Base-by-base conservation (phyloP, 2,113 vertebrate genomes). In the Nyctibius bracteatus region DNA sequence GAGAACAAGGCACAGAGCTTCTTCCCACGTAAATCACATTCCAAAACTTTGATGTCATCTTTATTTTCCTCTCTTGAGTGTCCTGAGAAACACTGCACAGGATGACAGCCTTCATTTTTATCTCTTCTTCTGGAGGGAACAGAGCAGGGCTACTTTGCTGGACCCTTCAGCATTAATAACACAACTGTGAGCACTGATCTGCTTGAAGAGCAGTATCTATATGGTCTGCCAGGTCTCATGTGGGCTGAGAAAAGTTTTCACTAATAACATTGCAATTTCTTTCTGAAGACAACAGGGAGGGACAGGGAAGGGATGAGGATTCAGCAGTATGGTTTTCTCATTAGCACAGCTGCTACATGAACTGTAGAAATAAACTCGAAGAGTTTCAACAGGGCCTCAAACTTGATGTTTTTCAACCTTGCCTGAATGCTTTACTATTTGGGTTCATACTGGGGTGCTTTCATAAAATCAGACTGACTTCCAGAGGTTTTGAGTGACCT, bases 41-140 rank as follows among this genome's bases (percentile, higher is more conserved):
- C 86, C 78, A 81, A 49, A 92, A 81, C 91, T 89, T 82, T 72
- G 86, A 71, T 58, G n/a, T 91, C 61, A 85, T 82, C 83, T 88
- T 75, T 92, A 52, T 92, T 95, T 87, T 73, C 70, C 47, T 63
- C 37, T 71, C 55, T 73, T 0, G 3, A 44, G 25, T 63, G 44
- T 84, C 63, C 81, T 72, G 73, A 78, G 54, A 84, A 93, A 44
- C 15, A 8, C 35, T 73, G 74, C 12, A 14, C 43, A 66, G 72
- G 78, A 33, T 88, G 65, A 52, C 51, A 46, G 22, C 55, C 43
- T 81, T 81, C 12, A 23, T 90, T 71, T 84, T 90, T 57, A 23
- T 66, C 46, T 28, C 13, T 30, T 65, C 67, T 84, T 73, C 31
- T n/a, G 39, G 82, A 78, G 62, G 63, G 2, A 43, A 17, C 17